Base-by-base conservation (phyloP, 1,140 invertebrate genomes). In the Scylla paramamosain region DNA sequence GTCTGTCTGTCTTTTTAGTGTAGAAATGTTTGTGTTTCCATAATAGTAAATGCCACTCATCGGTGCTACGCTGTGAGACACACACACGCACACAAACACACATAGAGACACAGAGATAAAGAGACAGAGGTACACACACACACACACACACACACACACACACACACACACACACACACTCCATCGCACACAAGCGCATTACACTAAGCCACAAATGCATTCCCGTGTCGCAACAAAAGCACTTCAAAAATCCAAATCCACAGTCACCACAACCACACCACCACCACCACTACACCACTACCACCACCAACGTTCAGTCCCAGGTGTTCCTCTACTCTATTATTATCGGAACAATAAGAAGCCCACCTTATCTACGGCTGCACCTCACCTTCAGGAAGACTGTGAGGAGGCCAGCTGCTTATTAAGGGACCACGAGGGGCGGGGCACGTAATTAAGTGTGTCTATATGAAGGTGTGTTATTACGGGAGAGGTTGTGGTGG, bases 171-270 rank as follows among this genome's bases (percentile, higher is more conserved):
- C 25, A 77, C 67, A 77, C 67, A 77, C 67, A 77, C 67, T 20
- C 67, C 12, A 12, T 2, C 8, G 20, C 67, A 77, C 67, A 77
- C 67, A 77, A 77, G n/a, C 67, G 67, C 67, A 77, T 77, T 77
- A 77, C 67, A 77, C 67, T 77, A 77, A 77, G 67, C 67, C 67
- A 77, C 67, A 77, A 77, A 77, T 77, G 67, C 67, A 77, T 77
- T 77, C 67, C 67, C 67, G n/a, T 77, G 67, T 77, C 67, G 67
- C 67, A 77, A 7, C 67, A n/a, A 77, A 77, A 77, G 67, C n/a
- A 77, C 67, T 20, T 77, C 16, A 77, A 77, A 77, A 77, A 77
- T 77, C 67, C 67, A 77, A 25, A 25, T 25, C n/a, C 67, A 77
- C 67, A 12, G 20, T n/a, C 67, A 77, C 67, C 67, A 77, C 67